phyloP scores from a whole-genome alignment of 2,888 invertebrate genomes.

The Pharmacophagus antenor region DNA sequence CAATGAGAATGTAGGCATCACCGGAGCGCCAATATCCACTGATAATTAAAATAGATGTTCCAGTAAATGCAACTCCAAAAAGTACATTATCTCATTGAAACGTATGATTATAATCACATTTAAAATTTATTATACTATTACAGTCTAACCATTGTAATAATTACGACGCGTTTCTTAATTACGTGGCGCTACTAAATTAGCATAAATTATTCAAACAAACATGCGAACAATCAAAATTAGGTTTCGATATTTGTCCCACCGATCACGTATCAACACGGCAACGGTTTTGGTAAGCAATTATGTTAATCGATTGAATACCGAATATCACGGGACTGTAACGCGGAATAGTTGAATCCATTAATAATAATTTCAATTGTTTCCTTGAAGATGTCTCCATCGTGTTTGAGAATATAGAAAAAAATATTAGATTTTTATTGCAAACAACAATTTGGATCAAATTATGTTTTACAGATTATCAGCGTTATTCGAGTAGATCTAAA shows the following conservation, averaged over 20 bases:
- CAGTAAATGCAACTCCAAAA: background rate
- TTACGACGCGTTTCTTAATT: constrained; percentile 11
- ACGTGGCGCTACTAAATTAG: background rate
- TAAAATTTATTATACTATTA: background rate
- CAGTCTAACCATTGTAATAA: background rate
- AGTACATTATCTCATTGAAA: background rate
- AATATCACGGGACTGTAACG: constrained; percentile 15
- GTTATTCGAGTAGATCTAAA: too few species aligned
- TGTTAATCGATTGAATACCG: constrained; percentile 35
- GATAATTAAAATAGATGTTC: too few species aligned
- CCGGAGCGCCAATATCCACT: too few species aligned
- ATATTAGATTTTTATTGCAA: too few species aligned
- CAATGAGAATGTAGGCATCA: too few species aligned
- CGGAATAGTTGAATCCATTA: constrained; percentile 23
- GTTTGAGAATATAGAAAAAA: constrained; percentile 5
- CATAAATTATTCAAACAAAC: constrained; percentile 14
- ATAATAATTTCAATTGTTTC: constrained; percentile 16
- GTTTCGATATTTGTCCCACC: constrained; percentile 14
- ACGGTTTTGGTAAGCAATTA: constrained; percentile 41
- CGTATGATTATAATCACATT: background rate
- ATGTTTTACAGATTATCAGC: too few species aligned
- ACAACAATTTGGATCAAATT: too few species aligned
- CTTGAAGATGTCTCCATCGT: constrained; percentile 3
- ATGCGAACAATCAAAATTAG: constrained; percentile 22
- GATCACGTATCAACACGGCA: constrained; percentile 37